These are phyloP conservation scores for Catharus minimus DNA, from an alignment of 2,113 vertebrate genomes.

Conservation along the genomic window DNA sequence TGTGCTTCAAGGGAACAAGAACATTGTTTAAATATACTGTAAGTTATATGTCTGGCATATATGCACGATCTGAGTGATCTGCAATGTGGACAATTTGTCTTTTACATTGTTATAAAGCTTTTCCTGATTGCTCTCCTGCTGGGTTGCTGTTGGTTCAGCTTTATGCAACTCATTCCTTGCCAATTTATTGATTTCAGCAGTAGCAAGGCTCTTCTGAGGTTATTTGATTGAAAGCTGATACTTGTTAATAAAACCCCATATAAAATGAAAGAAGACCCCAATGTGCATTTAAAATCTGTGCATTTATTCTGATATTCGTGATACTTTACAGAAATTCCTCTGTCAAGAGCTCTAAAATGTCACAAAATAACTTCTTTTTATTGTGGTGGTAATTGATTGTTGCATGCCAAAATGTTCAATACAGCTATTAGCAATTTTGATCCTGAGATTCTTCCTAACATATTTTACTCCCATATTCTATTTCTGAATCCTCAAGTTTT, in stretches of 20 bases:
- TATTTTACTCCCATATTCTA: not conserved
- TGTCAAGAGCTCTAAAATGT: conserved; percentile 6
- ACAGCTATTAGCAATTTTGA: not conserved
- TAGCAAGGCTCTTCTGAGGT: not conserved
- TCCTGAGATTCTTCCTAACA: not conserved
- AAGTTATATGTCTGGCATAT: not conserved
- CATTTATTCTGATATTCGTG: conserved; percentile 21
- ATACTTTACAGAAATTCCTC: not conserved
- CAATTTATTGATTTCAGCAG: not conserved
- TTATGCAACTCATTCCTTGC: not conserved
- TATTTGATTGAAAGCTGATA: not conserved
- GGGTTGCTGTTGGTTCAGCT: not conserved
- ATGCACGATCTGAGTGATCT: not conserved
- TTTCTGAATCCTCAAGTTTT: not conserved
- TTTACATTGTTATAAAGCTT: not conserved
- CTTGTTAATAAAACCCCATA: not conserved
- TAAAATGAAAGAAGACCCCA: not conserved
- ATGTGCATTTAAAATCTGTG: not conserved
- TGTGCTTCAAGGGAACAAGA: not conserved
- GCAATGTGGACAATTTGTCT: not conserved
- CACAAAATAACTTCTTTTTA: not conserved
- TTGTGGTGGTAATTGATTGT: not conserved
- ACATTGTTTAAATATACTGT: not conserved
- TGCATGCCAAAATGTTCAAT: not conserved
- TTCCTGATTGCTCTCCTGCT: not conserved